A percentile compares a stretch with the other conserved stretches of the same genome.
Evolutionary conservation across 2,888 invertebrate species (phyloP).

Genomic region (Nysson spinosus): DNA sequence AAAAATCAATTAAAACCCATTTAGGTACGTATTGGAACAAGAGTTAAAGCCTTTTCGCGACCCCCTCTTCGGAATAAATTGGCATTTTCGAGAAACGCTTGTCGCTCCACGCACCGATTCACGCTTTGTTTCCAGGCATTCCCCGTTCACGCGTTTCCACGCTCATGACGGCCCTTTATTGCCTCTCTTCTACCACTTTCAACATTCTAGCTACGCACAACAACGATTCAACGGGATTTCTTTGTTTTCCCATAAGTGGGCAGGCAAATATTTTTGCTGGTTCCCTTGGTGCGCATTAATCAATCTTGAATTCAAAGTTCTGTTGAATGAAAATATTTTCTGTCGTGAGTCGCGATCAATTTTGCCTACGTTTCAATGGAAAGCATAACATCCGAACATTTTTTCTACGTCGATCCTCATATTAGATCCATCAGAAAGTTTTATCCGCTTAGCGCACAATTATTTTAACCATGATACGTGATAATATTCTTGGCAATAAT

Average conservation of each 20-base stretch:
- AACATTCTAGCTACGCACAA: conserved; percentile 24
- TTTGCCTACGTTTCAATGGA: too few relatives aligned
- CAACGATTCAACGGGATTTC: conserved; percentile 34
- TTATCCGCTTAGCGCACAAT: too few relatives aligned
- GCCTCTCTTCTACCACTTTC: conserved; percentile 16
- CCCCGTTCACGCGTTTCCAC: conserved; percentile 35
- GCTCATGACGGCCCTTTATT: conserved; percentile 50
- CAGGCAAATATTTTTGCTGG: conserved; percentile 52
- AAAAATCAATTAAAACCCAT: conserved; percentile 46
- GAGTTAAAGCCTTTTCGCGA: conserved; percentile 28
- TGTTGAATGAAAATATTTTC: not conserved
- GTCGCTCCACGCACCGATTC: conserved; percentile 47
- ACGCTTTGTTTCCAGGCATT: conserved; percentile 54
- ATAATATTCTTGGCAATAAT: too few relatives aligned
- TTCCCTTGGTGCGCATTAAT: not conserved
- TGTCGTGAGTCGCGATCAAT: not conserved
- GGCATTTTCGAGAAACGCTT: conserved; percentile 68
- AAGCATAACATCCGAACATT: too few relatives aligned
- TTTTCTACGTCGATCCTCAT: too few relatives aligned
- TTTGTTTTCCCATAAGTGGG: conserved; percentile 33
- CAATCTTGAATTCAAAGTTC: not conserved
- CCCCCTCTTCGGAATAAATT: conserved; percentile 56
- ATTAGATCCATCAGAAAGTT: too few relatives aligned
- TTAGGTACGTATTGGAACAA: conserved; percentile 26
- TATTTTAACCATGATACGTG: too few relatives aligned